Base-by-base conservation (phyloP, 2,888 invertebrate genomes). In the Antheraea assamensis region DNA sequence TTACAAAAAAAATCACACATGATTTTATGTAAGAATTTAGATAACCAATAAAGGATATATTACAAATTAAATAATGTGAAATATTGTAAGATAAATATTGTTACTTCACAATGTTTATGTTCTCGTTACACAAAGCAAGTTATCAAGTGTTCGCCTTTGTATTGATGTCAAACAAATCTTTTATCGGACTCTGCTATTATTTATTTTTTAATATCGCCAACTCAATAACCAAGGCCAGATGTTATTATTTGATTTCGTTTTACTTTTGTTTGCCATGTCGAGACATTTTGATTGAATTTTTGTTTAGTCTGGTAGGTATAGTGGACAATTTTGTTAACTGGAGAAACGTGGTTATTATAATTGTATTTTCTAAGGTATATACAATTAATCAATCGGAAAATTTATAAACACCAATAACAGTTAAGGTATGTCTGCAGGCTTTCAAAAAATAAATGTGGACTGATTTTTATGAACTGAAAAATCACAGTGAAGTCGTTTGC, bases 81-180 rank as follows among this genome's bases (percentile, higher is more conserved):
- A 42, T 42, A 42, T 42, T 42, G 13, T 42, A 42, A 42, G 13
- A 13, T 7, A 24, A 10, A 24, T 58, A 24, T 21, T 24, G n/a
- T 13, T n/a, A 30, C 17, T 64, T 64, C 61, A 30, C 17, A 64
- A 27, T 30, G 30, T 30, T 64, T 64, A 17, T 64, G 15, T 27
- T 27, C 27, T 30, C 58, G 61, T 30, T 17, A 30, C 17, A 64
- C 2, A 61, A 61, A 55, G 55, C 58, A 58, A 58, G 24, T 58
- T 64, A 30, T 64, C 30, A 58, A 58, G 58, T 30, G 27, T 64
- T 64, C 27, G 61, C 61, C 30, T 64, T 64, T 64, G 61, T 30
- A 64, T 64, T 30, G 61, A 30, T 64, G 61, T 64, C 61, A 64
- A 64, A 64, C 61, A 64, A 64, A 64, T 64, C 30, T 64, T 64